Base-by-base conservation (phyloP, 2,113 vertebrate genomes). In the Gracilinanus agilis region DNA sequence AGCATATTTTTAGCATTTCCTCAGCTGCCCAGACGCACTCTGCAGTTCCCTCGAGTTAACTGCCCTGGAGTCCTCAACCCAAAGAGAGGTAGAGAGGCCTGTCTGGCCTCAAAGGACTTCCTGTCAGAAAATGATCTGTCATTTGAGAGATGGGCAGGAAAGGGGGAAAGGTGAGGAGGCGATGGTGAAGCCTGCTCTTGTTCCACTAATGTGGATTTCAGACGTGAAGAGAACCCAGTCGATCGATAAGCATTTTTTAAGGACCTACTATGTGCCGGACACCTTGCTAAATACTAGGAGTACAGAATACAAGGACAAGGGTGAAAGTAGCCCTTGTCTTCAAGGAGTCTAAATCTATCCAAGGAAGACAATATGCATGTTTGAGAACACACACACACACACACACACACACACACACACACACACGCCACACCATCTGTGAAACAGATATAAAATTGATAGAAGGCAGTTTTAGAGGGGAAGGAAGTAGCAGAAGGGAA, bases 21-120 rank as follows among this genome's bases (percentile, higher is more conserved):
- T 97, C 96, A 97, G 97, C 97, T 97, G 97, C 91, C 91, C 90
- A 95, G 96, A 7, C 58, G 96, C 96, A 93, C 92, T 96, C 97
- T 97, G 96, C 96, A 95, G 94, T 97, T 97, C 97, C 96, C 96
- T 97, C 96, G 96, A 93, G 89, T 98, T 94, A 95, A 96, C 95
- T 97, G 75, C 97, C 91, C 53, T 89, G 96, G 44, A 96, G 92
- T 97, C 98, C 97, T 97, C 97, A 89, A 96, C 95, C 88, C 40
- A 90, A 92, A 24, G 96, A 90, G 56, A 92, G 93, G 44, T 93
- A 53, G 92, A 75, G 94, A 91, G 94, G 95, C 96, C 89, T 95
- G 94, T 91, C 96, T 96, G n/a, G 67, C 83, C 67, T 97, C 1
- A 90, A 92, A 92, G 95, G 93, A 75, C 90, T 96, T 92, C 95